Base-by-base conservation (phyloP, 2,888 invertebrate species). In the Pseudoips prasinana region DNA sequence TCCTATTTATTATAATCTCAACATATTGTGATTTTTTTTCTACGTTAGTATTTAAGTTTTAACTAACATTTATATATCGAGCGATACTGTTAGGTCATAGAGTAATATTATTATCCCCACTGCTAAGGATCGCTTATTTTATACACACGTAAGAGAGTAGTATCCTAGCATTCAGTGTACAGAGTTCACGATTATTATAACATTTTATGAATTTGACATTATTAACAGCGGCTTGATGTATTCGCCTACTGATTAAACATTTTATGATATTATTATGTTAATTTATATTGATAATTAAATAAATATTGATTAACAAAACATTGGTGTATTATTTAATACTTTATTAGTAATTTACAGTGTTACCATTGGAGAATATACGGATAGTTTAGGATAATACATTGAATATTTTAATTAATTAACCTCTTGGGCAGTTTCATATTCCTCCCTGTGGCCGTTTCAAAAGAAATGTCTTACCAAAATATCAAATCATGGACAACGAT, bases 1-100 rank as follows among this genome's bases (percentile, higher is more conserved):
- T 82, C 80, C 80, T 82, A 82, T 77, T 76, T 82, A 81, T 79
- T 75, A 55, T 82, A 78, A 83, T 85, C 78, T 84, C 84, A 79
- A 85, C 74, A 78, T 84, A 20, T 20, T 20, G 86, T 86, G 86
- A 85, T 86, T 84, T 79, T 64, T 71, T n/a, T 74, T 74, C 71
- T 75, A 74, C 71, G 69, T 60, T 85, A 83, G 79, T 49, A 48
- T 43, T 52, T 81, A 86, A 85, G 84, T 67, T 58, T 57, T 25
- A 33, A 82, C 82, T 84, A 85, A 84, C 82, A 61, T 46, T 58
- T 49, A 50, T 62, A 55, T 58, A 56, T 41, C 54, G 62, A 65
- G 47, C 56, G 52, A 56, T 41, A 47, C 58, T 43, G 49, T 34
- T 67, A 71, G 71, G 64, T 62, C 58, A 50, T 73, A 73, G 68